Evolutionary conservation across 2,888 invertebrate genomes (phyloP).

Genomic region (Selenia dentaria): DNA sequence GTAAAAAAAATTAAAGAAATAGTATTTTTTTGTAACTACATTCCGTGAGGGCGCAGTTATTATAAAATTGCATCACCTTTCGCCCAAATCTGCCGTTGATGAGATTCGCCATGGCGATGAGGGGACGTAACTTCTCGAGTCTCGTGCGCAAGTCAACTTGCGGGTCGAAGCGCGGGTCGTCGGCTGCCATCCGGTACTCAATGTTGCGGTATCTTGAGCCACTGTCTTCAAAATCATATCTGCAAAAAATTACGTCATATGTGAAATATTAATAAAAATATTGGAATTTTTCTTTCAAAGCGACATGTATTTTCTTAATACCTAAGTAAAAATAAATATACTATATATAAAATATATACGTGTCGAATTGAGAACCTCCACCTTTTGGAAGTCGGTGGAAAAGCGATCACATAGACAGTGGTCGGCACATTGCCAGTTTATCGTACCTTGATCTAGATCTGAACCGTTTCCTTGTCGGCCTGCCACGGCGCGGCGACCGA

Average conservation of each 20-base stretch:
- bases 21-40: too few relatives aligned
- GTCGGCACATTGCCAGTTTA: slow-evolving; percentile 24
- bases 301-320: too few relatives aligned
- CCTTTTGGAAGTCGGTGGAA: too few relatives aligned
- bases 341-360: too few relatives aligned
- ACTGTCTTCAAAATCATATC: slow-evolving; percentile 68
- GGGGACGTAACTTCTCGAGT: slow-evolving; percentile 72
- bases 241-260: too few relatives aligned
- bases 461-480: slow-evolving; percentile 78
- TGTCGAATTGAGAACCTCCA: too few relatives aligned
- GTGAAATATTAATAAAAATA: too few relatives aligned
- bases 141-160: slow-evolving; percentile 77
- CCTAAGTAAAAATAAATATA: too few relatives aligned
- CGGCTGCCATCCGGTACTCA: slow-evolving; percentile 79
- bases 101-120: slow-evolving; percentile 89
- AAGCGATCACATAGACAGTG: slow-evolving; percentile 4
- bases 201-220: slow-evolving; percentile 71
- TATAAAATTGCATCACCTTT: slow-evolving; percentile 78
- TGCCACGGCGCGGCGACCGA: slow-evolving; percentile 70
- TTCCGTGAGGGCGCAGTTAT: too few relatives aligned
- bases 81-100: slow-evolving; percentile 92
- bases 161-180: slow-evolving; percentile 80
- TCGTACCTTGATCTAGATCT: slow-evolving; percentile 66
- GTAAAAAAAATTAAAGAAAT: too few relatives aligned
- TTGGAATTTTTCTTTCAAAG: too few relatives aligned